Percentiles rank a stretch among this genome's conserved stretches.
Conservation (phyloP, 2,888 invertebrate genomes). For the Villa cingulata region DNA sequence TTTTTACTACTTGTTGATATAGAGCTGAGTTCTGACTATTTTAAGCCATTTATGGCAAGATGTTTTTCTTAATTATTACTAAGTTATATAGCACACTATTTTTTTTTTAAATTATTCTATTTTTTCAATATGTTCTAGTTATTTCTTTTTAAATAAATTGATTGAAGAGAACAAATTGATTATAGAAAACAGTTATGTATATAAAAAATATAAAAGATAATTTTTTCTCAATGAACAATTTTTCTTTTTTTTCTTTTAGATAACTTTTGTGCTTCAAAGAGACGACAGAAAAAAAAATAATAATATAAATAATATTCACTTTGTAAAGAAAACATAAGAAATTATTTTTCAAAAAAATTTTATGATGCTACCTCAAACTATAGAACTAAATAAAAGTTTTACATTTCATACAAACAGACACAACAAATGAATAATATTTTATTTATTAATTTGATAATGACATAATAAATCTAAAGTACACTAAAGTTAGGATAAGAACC, state of each 20-base stretch:
- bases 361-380: background rate
- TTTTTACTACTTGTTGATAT: no score
- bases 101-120: background rate
- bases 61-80: background rate
- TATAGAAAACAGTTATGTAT: no score
- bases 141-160: no score
- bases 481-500: constrained; percentile 21
- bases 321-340: no score
- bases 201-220: no score
- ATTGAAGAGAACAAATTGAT: no score
- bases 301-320: background rate
- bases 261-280: no score
- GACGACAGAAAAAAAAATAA: no score
- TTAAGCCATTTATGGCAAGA: background rate
- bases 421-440: background rate
- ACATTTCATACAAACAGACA: background rate
- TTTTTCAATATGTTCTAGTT: no score
- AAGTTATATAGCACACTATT: background rate
- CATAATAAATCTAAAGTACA: background rate
- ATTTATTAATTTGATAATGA: no score
- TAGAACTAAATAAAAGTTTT: background rate
- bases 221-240: no score
- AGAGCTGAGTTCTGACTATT: background rate
- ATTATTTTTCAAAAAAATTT: no score
- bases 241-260: background rate